Percentiles rank a stretch among this genome's conserved stretches.
Conservation (phyloP, 2,797 vertebrate genomes). For the Myiotriccus ornatus region DNA sequence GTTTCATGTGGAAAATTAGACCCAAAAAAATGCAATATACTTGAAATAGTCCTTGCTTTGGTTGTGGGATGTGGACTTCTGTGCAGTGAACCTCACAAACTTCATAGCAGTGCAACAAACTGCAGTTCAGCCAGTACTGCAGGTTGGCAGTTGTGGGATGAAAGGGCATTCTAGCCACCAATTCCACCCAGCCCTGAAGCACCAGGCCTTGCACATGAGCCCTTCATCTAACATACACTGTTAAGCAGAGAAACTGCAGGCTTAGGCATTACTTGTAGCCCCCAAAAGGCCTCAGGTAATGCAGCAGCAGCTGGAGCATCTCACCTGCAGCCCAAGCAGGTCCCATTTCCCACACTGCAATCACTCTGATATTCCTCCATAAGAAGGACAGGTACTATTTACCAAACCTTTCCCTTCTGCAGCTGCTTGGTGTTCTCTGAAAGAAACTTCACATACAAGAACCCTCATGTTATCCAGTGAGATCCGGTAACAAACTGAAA, state of each 20-base stretch:
- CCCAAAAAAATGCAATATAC: not conserved
- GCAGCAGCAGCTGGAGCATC: not conserved
- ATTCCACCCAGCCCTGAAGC: not conserved
- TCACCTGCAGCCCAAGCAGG: not conserved
- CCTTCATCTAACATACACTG: accelerated
- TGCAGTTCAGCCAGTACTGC: not conserved
- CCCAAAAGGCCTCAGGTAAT: not conserved
- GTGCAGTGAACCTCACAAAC: not conserved
- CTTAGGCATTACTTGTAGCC: not conserved
- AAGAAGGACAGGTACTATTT: not conserved
- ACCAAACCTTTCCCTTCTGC: not conserved
- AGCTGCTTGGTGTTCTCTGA: not conserved
- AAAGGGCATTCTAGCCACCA: not conserved
- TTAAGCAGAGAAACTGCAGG: not conserved
- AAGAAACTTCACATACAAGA: not conserved
- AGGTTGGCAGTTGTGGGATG: not conserved
- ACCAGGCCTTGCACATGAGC: not conserved
- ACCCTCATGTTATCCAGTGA: not conserved
- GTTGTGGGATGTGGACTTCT: not conserved
- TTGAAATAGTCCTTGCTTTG: not conserved
- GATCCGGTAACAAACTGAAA: not conserved
- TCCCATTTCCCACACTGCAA: not conserved
- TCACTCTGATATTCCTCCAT: not conserved
- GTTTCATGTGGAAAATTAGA: not conserved
- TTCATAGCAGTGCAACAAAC: not conserved